These are phyloP conservation scores for Cheirogaleus medius DNA, from an alignment of 2,113 vertebrate species.

Conservation along the genomic window DNA sequence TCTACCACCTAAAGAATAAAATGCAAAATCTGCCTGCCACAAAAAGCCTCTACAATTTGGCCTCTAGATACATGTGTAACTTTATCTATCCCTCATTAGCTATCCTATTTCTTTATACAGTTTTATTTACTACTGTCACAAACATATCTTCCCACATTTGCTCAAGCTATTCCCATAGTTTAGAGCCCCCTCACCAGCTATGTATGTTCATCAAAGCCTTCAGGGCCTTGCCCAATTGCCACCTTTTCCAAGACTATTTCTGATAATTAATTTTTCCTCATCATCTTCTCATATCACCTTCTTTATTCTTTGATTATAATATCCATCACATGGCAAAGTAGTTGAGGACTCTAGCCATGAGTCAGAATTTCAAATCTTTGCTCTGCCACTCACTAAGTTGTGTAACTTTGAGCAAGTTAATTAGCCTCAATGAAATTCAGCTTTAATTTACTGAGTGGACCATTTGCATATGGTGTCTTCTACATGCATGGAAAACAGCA, in stretches of 20 bases:
- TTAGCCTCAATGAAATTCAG: background rate
- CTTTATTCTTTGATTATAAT: background rate
- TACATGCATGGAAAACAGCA: background rate
- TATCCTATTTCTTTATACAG: background rate
- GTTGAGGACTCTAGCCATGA: background rate
- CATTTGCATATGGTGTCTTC: background rate
- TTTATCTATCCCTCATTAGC: background rate
- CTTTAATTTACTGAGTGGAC: background rate
- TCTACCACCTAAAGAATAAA: background rate
- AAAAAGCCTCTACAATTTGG: background rate
- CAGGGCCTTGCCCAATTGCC: background rate
- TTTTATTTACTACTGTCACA: background rate
- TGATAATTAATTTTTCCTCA: background rate
- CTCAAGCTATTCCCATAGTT: background rate
- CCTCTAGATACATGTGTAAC: background rate
- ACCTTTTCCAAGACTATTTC: background rate
- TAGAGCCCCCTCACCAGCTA: background rate
- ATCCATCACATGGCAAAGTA: background rate
- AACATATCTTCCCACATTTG: background rate
- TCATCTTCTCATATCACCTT: background rate
- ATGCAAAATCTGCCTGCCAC: background rate
- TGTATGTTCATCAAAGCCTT: background rate
- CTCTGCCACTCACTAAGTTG: background rate
- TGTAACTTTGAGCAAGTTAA: background rate
- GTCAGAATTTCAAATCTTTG: background rate